phyloP scores from a whole-genome alignment of 2,113 vertebrate species.

The Bubo scandiacus region DNA sequence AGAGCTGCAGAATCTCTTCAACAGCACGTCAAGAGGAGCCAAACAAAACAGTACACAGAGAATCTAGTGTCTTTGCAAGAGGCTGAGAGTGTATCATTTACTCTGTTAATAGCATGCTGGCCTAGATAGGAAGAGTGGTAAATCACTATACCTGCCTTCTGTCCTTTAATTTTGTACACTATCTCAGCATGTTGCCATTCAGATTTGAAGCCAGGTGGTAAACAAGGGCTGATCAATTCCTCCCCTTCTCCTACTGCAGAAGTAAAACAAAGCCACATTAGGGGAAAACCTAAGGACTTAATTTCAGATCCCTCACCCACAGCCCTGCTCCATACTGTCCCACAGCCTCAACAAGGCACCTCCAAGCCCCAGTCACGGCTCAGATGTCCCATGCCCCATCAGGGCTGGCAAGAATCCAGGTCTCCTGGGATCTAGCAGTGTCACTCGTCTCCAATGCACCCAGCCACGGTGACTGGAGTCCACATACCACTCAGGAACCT shows the following conservation, averaged over 20 bases:
- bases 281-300: background rate
- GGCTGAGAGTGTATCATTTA: background rate
- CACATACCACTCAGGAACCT: background rate
- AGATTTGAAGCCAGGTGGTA: slow-evolving; percentile 80
- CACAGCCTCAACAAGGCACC: background rate
- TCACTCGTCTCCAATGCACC: background rate
- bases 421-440: background rate
- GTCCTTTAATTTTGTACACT: slow-evolving; percentile 84
- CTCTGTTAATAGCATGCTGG: background rate
- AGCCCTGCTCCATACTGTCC: background rate
- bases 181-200: slow-evolving; percentile 88
- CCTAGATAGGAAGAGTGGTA: background rate
- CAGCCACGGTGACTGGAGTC: background rate
- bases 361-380: background rate
- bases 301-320: background rate
- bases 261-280: background rate
- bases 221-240: slow-evolving; percentile 87
- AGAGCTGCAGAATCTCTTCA: background rate
- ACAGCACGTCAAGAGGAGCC: background rate
- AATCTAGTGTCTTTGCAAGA: background rate
- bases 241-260: slow-evolving; percentile 77
- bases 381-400: background rate
- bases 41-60: background rate
- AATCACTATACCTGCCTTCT: slow-evolving; percentile 83
- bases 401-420: background rate